Evolutionary conservation across 2,888 invertebrate species (phyloP).

Genomic region (Philereme vetulata): DNA sequence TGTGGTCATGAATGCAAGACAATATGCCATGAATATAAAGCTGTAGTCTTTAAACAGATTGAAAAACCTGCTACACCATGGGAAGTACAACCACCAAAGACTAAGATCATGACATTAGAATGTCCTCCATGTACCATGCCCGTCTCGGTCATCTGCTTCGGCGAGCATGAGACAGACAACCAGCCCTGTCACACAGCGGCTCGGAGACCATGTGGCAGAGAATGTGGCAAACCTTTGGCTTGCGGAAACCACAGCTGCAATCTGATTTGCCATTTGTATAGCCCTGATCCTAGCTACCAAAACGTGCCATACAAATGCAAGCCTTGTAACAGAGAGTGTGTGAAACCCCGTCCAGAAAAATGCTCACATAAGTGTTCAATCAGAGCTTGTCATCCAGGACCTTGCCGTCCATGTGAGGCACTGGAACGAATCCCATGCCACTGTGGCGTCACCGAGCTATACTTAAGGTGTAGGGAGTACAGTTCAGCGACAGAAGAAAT

Average conservation of each 20-base stretch:
- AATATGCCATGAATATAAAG: slow-evolving; percentile 90
- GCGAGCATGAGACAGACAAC: slow-evolving; percentile 87
- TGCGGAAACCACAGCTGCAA: slow-evolving; percentile 92
- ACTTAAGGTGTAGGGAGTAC: slow-evolving; percentile 89
- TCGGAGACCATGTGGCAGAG: slow-evolving; percentile 90
- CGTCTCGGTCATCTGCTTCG: slow-evolving; percentile 88
- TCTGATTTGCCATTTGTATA: slow-evolving; percentile 86
- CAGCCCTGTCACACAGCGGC: slow-evolving; percentile 88
- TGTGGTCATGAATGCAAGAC: slow-evolving; percentile 89
- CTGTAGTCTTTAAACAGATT: slow-evolving; percentile 84
- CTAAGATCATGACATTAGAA: slow-evolving; percentile 81
- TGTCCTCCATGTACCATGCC: slow-evolving; percentile 90
- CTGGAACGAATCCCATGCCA: slow-evolving; percentile 90
- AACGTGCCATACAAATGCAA: slow-evolving; percentile 76
- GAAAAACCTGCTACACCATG: slow-evolving; percentile 86
- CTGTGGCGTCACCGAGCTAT: slow-evolving; percentile 90
- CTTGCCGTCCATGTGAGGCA: slow-evolving; percentile 90
- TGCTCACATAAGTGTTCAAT: slow-evolving; percentile 90
- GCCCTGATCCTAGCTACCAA: slow-evolving; percentile 58
- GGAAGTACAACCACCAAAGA: slow-evolving; percentile 83
- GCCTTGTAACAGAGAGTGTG: slow-evolving; percentile 82
- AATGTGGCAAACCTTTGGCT: slow-evolving; percentile 87
- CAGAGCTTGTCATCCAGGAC: slow-evolving; percentile 87
- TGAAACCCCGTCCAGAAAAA: slow-evolving; percentile 86
- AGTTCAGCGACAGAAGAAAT: slow-evolving; percentile 76